Percentiles rank a stretch among this genome's conserved stretches.
Conservation (phyloP, 1,140 invertebrate genomes). For the Uloborus diversus region DNA sequence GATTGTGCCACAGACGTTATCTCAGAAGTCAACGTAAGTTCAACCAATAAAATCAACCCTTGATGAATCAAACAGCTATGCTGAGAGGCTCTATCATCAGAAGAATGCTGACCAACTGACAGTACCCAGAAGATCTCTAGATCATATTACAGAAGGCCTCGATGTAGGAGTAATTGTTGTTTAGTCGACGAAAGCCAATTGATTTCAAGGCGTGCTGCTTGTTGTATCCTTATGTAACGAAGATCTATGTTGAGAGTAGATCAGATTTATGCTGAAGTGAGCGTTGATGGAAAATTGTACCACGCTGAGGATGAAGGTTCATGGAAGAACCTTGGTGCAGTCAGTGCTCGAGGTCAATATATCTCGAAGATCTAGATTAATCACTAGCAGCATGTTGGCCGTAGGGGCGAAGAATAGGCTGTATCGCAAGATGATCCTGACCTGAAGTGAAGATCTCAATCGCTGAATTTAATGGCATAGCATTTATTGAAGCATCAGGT, state of each 20-base stretch:
- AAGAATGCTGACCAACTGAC: too few relatives aligned
- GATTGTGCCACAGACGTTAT: too few relatives aligned
- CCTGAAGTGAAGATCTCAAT: conserved; percentile 18
- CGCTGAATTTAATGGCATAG: neutral
- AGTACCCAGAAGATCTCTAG: too few relatives aligned
- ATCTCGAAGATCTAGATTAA: conserved; percentile 11
- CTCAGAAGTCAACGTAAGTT: too few relatives aligned
- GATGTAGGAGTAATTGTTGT: too few relatives aligned
- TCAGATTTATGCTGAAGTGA: neutral
- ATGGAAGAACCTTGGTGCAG: neutral
- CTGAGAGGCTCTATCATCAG: too few relatives aligned
- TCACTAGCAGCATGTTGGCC: conserved; percentile 32
- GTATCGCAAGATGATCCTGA: conserved; percentile 16
- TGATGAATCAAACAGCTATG: too few relatives aligned
- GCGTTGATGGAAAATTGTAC: too few relatives aligned
- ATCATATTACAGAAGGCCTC: too few relatives aligned
- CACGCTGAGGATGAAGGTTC: neutral
- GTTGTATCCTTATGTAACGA: neutral
- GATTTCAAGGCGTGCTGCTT: neutral
- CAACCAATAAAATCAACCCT: too few relatives aligned
- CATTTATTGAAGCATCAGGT: conserved; percentile 34
- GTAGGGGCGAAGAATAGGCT: conserved; percentile 30
- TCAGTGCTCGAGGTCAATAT: neutral
- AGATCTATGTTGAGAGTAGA: conserved; percentile 38
- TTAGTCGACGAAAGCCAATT: neutral